These are phyloP conservation scores for Clarias platycephalus DNA, from an alignment of 2,797 vertebrate genomes.

Conservation along the genomic window DNA sequence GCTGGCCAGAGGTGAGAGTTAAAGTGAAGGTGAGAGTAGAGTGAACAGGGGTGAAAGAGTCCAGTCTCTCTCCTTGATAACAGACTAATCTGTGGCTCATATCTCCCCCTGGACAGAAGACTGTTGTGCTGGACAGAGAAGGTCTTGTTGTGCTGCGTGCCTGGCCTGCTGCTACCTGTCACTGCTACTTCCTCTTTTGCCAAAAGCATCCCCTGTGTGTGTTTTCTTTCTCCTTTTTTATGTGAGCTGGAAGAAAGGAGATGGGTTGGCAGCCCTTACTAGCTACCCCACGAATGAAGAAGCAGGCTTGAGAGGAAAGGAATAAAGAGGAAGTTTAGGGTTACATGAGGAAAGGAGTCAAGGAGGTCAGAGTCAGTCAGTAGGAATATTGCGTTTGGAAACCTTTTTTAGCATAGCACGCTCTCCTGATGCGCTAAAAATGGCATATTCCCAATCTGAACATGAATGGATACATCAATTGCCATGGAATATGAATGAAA, in stretches of 20 bases:
- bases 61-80: constrained; percentile 49
- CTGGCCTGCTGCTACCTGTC: constrained; percentile 59
- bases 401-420: not conserved
- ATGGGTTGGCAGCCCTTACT: constrained; percentile 56
- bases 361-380: constrained; percentile 56
- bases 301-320: constrained; percentile 61
- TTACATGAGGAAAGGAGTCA: constrained; percentile 54
- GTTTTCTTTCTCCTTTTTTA: constrained; percentile 41
- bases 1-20: constrained; percentile 31
- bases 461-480: not conserved
- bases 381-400: constrained; percentile 40
- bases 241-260: constrained; percentile 49
- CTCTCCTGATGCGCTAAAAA: not conserved
- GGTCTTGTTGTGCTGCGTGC: constrained; percentile 65
- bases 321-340: constrained; percentile 58
- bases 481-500: not conserved
- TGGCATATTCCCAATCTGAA: not conserved
- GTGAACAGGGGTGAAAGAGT: not conserved
- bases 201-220: constrained; percentile 52
- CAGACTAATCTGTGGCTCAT: constrained; percentile 54
- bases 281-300: constrained; percentile 58
- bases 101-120: constrained; percentile 59
- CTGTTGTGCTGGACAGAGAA: constrained; percentile 66
- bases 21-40: constrained; percentile 29
- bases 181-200: constrained; percentile 67